These are phyloP conservation scores for Sminthurides bifidus DNA, from an alignment of 1,140 invertebrate genomes.

Conservation along the genomic window DNA sequence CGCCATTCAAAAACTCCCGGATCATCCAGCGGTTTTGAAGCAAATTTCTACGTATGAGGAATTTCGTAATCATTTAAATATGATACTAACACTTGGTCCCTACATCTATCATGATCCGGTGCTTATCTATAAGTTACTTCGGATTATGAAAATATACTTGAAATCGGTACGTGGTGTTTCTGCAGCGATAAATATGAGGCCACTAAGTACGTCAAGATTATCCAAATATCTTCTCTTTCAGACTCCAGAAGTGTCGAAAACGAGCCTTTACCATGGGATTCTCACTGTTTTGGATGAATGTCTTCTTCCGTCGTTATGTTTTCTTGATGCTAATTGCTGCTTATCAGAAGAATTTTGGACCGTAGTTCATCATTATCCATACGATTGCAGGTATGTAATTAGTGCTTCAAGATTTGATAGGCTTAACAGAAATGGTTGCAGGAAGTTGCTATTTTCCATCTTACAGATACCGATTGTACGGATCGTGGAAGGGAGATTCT, in stretches of 20 bases:
- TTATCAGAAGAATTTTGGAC: slow-evolving; percentile 93
- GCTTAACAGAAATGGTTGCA: background rate
- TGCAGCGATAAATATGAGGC: background rate
- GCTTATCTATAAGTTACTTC: slow-evolving; percentile 73
- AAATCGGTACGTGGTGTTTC: slow-evolving; percentile 35
- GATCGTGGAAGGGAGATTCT: slow-evolving; percentile 79
- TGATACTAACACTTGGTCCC: slow-evolving; percentile 74
- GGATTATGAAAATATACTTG: slow-evolving; percentile 46
- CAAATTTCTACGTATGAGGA: slow-evolving; percentile 53
- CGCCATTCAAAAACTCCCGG: too few relatives aligned
- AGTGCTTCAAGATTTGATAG: background rate
- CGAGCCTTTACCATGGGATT: slow-evolving; percentile 57
- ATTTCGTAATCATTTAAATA: slow-evolving; percentile 63
- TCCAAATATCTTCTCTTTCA: background rate
- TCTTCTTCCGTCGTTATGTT: slow-evolving; percentile 76
- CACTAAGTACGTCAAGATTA: background rate
- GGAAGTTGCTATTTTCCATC: slow-evolving; percentile 4
- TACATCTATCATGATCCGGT: slow-evolving; percentile 76
- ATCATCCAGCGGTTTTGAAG: too few relatives aligned
- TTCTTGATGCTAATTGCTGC: slow-evolving; percentile 87
- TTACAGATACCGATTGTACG: slow-evolving; percentile 72
- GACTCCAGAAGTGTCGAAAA: background rate
- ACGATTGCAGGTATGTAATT: slow-evolving; percentile 60
- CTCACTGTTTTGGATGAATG: slow-evolving; percentile 73
- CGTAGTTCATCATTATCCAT: slow-evolving; percentile 80